phyloP scores from a whole-genome alignment of 2,797 vertebrate genomes.

The Threskiornis aethiopicus region DNA sequence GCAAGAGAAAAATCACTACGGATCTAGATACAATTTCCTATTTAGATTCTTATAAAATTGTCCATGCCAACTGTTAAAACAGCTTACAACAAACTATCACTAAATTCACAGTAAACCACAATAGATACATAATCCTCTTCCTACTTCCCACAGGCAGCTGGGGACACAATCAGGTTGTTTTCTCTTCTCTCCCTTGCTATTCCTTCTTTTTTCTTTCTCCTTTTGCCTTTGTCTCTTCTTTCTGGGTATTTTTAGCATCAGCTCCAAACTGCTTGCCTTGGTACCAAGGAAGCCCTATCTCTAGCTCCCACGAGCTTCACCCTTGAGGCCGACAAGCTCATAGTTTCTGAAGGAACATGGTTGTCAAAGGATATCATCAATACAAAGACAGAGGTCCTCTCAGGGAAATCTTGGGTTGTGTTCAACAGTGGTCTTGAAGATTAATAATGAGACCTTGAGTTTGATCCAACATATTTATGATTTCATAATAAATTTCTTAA shows the following conservation, averaged over 20 bases:
- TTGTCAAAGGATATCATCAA: neutral
- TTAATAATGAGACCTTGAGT: neutral
- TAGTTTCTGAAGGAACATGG: neutral
- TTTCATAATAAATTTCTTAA: neutral
- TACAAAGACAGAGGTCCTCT: neutral
- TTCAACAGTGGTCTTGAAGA: neutral
- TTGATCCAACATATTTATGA: neutral
- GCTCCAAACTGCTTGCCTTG: neutral
- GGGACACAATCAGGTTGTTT: neutral
- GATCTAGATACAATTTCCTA: neutral
- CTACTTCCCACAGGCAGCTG: neutral
- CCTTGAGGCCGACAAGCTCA: slow-evolving; percentile 26
- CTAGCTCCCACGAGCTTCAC: neutral
- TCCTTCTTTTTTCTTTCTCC: neutral
- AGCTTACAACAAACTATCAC: neutral
- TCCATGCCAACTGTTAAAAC: neutral
- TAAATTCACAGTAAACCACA: neutral
- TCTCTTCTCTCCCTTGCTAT: neutral
- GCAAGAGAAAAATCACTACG: neutral
- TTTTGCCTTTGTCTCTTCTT: neutral
- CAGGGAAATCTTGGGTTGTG: neutral
- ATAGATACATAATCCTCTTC: neutral
- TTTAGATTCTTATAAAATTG: neutral
- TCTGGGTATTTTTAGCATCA: neutral
- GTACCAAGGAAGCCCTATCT: neutral